Base-by-base conservation (phyloP, 2,113 vertebrate genomes). In the Pomatostomus ruficeps region DNA sequence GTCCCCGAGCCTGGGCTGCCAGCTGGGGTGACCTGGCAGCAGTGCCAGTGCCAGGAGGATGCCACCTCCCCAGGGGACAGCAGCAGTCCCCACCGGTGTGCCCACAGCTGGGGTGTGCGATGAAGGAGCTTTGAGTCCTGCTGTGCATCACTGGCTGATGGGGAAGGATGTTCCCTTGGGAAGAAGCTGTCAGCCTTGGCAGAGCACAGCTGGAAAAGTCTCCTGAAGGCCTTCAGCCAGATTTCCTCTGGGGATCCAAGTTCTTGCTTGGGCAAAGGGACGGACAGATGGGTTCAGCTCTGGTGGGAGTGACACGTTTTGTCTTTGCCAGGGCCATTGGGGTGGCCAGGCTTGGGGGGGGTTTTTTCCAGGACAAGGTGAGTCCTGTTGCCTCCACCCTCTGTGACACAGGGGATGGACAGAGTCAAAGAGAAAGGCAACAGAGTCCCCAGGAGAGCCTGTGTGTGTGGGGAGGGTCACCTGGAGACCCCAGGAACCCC, bases 401-500 rank as follows among this genome's bases (percentile, higher is more conserved):
- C 48, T 61, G 31, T 40, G 45, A 42, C 49, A 51, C 12, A 25
- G 18, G 24, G 33, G 29, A 26, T 3, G 42, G 74, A 33, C n/a
- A 73, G 36, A 77, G n/a, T 20, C 52, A 55, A 62, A 62, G 25
- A 52, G 40, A 73, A n/a, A 42, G 6, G 11, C 35, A 51, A 2
- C 13, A 28, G 11, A 3, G 33, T 10, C 20, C 25, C 4, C 58
- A 68, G 35, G 24, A 91, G 42, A 84, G 45, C 49, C 80, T 16
- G 1, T 16, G 26, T 11, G 7, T 4, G n/a, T 0, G 1, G 2
- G n/a, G 10, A 28, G 22, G 6, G 8, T 61, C 62, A 38, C 57
- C 31, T 59, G 20, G 35, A 84, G 51, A 61, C 35, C 35, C 51
- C 71, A 40, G 42, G 46, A 61, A 31, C 31, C 12, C 38, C 14